Evolutionary conservation across 2,797 vertebrate genomes (phyloP).

Genomic region (Alauda arvensis): DNA sequence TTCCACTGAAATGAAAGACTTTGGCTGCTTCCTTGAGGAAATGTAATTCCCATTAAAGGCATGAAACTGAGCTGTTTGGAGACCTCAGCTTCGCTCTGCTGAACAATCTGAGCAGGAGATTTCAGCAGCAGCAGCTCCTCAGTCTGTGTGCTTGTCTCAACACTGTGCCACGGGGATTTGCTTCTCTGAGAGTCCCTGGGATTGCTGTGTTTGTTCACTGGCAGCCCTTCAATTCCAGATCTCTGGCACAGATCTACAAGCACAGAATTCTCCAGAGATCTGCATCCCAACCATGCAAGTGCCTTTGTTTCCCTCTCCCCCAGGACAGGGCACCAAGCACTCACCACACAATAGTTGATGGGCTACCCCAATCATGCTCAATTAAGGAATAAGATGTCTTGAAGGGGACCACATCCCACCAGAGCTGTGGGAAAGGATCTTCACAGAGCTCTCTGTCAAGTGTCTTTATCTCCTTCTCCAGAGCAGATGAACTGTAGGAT

Average conservation of each 20-base stretch:
- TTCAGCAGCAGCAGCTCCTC: background rate
- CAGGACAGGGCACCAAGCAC: background rate
- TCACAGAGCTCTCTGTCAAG: background rate
- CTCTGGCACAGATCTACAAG: background rate
- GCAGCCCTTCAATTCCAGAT: background rate
- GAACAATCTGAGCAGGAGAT: background rate
- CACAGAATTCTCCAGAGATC: background rate
- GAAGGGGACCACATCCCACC: background rate
- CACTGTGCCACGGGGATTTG: background rate
- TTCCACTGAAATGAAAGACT: background rate
- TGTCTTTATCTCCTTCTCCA: background rate
- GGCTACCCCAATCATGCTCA: background rate
- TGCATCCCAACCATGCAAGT: background rate
- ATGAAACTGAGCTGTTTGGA: constrained; percentile 17
- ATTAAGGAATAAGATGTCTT: background rate
- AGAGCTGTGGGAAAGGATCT: background rate
- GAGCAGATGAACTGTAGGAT: background rate
- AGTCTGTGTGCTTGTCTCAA: background rate
- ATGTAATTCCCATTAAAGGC: constrained; percentile 26
- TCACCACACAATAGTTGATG: background rate
- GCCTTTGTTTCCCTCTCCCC: background rate
- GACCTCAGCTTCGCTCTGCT: background rate
- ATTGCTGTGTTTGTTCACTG: background rate
- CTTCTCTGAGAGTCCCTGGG: background rate
- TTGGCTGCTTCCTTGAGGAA: constrained; percentile 36